Conservation (phyloP, 2,113 vertebrate genomes). For the Bothrops jararaca region DNA sequence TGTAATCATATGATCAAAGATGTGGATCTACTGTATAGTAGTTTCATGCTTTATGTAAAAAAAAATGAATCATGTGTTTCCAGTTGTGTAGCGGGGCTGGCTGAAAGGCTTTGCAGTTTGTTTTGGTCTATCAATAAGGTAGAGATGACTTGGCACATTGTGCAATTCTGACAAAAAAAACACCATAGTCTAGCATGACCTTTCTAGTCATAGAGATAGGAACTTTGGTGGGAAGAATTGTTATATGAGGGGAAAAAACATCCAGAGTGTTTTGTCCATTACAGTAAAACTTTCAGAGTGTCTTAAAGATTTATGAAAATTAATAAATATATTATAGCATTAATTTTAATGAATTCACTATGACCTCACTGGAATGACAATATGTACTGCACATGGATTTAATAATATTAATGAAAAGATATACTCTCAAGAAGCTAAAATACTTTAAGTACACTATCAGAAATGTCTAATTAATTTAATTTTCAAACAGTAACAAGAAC, state of each 20-base stretch:
- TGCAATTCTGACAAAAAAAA: not conserved
- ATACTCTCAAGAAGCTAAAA: not conserved
- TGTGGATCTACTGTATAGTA: not conserved
- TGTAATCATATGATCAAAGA: not conserved
- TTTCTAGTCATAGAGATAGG: not conserved
- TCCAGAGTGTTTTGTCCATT: not conserved
- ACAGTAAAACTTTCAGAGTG: not conserved
- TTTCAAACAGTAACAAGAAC: not conserved
- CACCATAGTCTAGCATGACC: not conserved
- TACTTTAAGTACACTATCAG: not conserved
- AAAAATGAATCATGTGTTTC: not conserved
- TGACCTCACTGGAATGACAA: not conserved
- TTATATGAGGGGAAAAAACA: not conserved
- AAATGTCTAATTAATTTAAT: not conserved
- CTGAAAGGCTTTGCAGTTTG: too few relatives aligned
- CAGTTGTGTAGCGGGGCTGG: not conserved
- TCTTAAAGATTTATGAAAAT: not conserved
- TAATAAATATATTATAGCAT: not conserved
- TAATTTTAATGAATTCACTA: not conserved
- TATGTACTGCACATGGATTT: not conserved
- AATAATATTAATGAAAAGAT: not conserved
- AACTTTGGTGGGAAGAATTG: not conserved
- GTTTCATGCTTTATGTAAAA: not conserved
- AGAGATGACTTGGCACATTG: not conserved
- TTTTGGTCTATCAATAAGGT: not conserved